Conservation (phyloP, 2,888 invertebrate genomes). For the Dugesia japonica region DNA sequence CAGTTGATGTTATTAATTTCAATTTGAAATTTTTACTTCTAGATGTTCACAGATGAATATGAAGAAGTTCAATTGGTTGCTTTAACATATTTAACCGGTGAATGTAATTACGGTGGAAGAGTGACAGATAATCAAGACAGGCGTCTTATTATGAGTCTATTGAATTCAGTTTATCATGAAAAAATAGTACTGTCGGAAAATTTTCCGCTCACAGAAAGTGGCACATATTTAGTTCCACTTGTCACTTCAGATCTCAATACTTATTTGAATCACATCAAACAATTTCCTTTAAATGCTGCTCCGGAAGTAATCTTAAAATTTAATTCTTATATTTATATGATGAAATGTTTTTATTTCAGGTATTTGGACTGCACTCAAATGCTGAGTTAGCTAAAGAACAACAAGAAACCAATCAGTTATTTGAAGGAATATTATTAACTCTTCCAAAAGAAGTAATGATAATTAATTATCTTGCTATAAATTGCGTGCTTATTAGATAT, state of each 20-base stretch:
- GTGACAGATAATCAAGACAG: constrained; percentile 47
- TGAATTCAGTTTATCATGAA: constrained; percentile 42
- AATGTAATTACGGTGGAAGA: constrained; percentile 48
- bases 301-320: not conserved
- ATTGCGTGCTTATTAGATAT: too few species aligned
- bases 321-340: not conserved
- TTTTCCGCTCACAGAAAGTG: constrained; percentile 43
- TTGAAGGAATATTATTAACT: constrained; percentile 45
- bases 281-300: constrained; percentile 15
- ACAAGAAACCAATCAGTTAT: constrained; percentile 52
- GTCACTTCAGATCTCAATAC: constrained; percentile 27
- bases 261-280: constrained; percentile 16
- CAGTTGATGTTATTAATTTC: not conserved
- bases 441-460: constrained; percentile 44
- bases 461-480: too few species aligned
- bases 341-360: constrained; percentile 37
- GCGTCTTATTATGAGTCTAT: constrained; percentile 43
- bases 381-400: constrained; percentile 47
- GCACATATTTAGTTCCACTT: constrained; percentile 42
- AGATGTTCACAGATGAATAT: constrained; percentile 49
- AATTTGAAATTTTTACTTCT: constrained; percentile 35
- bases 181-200: constrained; percentile 39
- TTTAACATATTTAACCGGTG: constrained; percentile 45
- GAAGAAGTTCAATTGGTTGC: constrained; percentile 45
- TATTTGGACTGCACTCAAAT: constrained; percentile 48